phyloP scores from a whole-genome alignment of 2,888 invertebrate species.

The Drosophila prostipennis region DNA sequence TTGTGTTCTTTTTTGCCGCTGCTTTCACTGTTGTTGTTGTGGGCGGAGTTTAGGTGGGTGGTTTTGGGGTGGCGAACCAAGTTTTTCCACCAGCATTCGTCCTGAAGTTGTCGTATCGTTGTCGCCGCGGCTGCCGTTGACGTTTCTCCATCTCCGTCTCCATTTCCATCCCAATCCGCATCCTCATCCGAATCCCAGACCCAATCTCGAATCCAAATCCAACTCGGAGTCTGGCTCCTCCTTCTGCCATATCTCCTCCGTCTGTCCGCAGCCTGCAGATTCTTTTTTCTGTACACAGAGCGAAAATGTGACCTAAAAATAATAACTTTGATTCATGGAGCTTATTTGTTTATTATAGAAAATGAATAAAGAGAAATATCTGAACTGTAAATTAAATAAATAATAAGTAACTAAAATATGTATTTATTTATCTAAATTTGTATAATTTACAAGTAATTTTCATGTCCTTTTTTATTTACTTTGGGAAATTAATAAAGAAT shows the following conservation, averaged over 20 bases:
- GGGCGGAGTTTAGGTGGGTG: constrained; percentile 34
- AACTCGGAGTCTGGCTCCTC: constrained; percentile 23
- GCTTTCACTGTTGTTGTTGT: constrained; percentile 45
- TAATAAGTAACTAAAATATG: too few relatives aligned
- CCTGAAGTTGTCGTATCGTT: constrained; percentile 48
- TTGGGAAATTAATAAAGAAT: too few relatives aligned
- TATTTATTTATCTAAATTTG: too few relatives aligned
- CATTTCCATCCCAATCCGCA: constrained; percentile 1
- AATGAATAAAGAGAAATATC: too few relatives aligned
- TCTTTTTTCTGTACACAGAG: constrained; percentile 1
- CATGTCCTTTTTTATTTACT: too few relatives aligned
- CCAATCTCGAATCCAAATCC: constrained; percentile 29
- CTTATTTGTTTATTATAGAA: too few relatives aligned
- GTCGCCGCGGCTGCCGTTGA: constrained; percentile 63
- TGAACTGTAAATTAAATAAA: too few relatives aligned
- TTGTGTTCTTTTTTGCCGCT: constrained; percentile 60
- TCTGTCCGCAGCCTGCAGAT: constrained; percentile 5
- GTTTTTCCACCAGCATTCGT: constrained; percentile 68
- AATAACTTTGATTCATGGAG: too few relatives aligned
- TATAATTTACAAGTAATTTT: too few relatives aligned
- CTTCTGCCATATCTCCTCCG: constrained; percentile 20
- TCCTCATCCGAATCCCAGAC: constrained; percentile 16
- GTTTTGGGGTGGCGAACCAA: constrained; percentile 49
- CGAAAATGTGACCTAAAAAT: not conserved
- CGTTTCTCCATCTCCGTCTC: constrained; percentile 47